Evolutionary conservation across 2,888 invertebrate species (phyloP), one percentile per base, ranked within the genome.

Genomic region (Oligia latruncula): DNA sequence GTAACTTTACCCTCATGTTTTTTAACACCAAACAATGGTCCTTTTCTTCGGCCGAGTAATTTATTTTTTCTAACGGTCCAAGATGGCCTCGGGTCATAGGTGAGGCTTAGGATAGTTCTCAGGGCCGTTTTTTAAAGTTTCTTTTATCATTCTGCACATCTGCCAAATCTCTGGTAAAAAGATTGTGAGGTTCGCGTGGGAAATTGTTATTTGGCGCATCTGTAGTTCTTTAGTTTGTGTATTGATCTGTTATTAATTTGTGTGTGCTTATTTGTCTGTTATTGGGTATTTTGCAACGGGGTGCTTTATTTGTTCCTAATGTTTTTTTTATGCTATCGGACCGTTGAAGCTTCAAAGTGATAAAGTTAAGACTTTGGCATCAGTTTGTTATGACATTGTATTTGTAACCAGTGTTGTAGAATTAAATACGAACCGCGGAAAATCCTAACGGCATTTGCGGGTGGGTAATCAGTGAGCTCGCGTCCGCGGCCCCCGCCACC

Each of bases 21-120:
- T 95, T 96, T 94, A 88, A 64, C 75, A 90, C 86, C 95, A 95
- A 95, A 96, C 96, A 96, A 96, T 94, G 80, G 92, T 91, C 88
- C 93, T 93, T 95, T 96, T 95, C 95, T 95, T 95, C 89, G 90
- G 89, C 80, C 88, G 86, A 91, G 92, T 93, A 93, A 91, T 95
- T 95, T 95, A 94, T 95, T 95, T 95, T 95, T 89, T 95, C 94
- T 93, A 95, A 95, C 94, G 94, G 95, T 95, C 95, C 93, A 93
- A 86, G 91, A 93, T 95, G 91, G 95, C 96, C 97, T 82, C 88
- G 95, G 97, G 97, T 97, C 97, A 97, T 95, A 96, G 96, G 95
- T 96, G 94, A 96, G 93, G 93, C 92, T 89, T 92, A 92, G 90
- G 91, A 93, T 92, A 92, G 93, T 96, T 97, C 96, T 95, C 96